Percentiles rank a stretch among this genome's conserved stretches.
These are phyloP conservation scores for Diabrotica virgifera DNA, from an alignment of 1,140 invertebrate species.

Conservation along the genomic window DNA sequence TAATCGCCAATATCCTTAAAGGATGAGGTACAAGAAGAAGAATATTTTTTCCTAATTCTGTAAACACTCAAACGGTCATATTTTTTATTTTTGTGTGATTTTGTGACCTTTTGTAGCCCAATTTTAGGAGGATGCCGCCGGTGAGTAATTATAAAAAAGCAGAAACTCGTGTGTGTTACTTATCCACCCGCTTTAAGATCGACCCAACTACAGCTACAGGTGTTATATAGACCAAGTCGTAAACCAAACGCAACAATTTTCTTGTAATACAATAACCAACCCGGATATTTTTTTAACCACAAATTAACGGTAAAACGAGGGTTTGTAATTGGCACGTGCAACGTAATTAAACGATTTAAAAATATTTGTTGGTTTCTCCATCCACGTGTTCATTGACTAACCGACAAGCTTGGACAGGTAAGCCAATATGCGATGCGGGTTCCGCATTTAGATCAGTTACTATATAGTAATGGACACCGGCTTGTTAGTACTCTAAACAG, in stretches of 20 bases:
- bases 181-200: neutral
- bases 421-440: slow-evolving; percentile 9
- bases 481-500: too few relatives aligned
- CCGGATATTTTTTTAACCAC: slow-evolving; percentile 2
- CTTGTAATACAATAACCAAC: neutral
- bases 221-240: neutral
- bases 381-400: slow-evolving; percentile 16
- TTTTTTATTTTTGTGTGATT: too few relatives aligned
- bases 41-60: too few relatives aligned
- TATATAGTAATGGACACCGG: slow-evolving; percentile 1
- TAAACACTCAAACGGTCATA: too few relatives aligned
- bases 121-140: too few relatives aligned
- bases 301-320: neutral
- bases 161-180: too few relatives aligned
- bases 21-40: too few relatives aligned
- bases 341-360: slow-evolving; percentile 10
- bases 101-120: too few relatives aligned
- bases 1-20: too few relatives aligned
- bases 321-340: slow-evolving; percentile 9
- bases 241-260: neutral
- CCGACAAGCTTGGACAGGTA: slow-evolving; percentile 17
- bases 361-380: slow-evolving; percentile 1
- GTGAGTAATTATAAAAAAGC: too few relatives aligned
- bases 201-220: neutral
- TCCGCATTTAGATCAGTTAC: slow-evolving; percentile 13